These are phyloP conservation scores for Siderastrea radians DNA, from an alignment of 92 coral and sea anemone species.

Conservation along the genomic window DNA sequence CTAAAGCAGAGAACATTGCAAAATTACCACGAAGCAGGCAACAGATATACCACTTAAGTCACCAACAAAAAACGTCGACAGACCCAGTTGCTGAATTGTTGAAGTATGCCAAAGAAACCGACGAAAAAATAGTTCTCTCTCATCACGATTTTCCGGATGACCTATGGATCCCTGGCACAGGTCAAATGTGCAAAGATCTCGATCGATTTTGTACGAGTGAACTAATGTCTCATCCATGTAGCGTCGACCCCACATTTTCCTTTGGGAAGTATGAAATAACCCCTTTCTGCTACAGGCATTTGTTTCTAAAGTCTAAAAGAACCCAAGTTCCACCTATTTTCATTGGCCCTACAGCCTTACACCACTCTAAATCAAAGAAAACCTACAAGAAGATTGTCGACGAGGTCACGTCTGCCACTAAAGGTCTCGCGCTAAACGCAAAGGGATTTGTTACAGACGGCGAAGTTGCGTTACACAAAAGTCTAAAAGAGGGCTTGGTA, in stretches of 20 bases:
- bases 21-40: constrained; percentile 24
- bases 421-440: constrained; percentile 37
- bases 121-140: constrained; percentile 16
- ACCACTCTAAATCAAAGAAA: constrained; percentile 31
- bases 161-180: constrained; percentile 29
- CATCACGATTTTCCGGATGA: constrained; percentile 41
- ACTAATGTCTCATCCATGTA: constrained; percentile 11
- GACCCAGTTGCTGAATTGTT: constrained; percentile 29
- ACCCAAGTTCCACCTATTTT: constrained; percentile 42
- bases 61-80: background rate
- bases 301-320: constrained; percentile 34
- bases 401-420: constrained; percentile 34
- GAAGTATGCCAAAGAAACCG: constrained; percentile 32
- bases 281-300: constrained; percentile 49
- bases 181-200: constrained; percentile 40
- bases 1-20: constrained; percentile 10
- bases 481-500: constrained; percentile 38
- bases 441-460: constrained; percentile 42
- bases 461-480: constrained; percentile 35
- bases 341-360: constrained; percentile 45
- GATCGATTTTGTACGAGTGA: constrained; percentile 40
- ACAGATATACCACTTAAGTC: constrained; percentile 23
- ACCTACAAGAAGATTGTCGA: constrained; percentile 47
- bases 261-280: constrained; percentile 40
- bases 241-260: constrained; percentile 43